Base-by-base conservation (phyloP, 2,888 invertebrate species). In the Plemyria rubiginata region DNA sequence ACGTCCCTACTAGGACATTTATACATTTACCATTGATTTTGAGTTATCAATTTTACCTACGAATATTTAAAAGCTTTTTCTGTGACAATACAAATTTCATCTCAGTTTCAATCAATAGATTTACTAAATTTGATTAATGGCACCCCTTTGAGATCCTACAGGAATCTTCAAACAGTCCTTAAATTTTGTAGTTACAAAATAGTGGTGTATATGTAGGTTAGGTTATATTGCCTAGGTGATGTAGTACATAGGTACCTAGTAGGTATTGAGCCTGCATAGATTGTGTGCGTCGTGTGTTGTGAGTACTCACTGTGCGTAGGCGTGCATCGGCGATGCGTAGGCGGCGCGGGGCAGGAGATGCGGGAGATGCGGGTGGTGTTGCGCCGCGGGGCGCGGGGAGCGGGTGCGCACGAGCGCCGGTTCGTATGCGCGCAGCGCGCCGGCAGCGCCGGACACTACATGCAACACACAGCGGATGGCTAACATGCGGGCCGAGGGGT, bases 251-350 rank as follows among this genome's bases (percentile, higher is more conserved):
- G n/a, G n/a, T n/a, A n/a, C n/a, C n/a, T n/a, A n/a, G n/a, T n/a
- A n/a, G n/a, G n/a, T n/a, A n/a, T n/a, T n/a, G n/a, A n/a, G n/a
- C n/a, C 66, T 69, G 70, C 67, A 69, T 71, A 70, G 67, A 67
- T 69, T 66, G 59, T 60, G 55, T 65, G 71, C 22, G n/a, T n/a
- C n/a, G n/a, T 43, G 43, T 45, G 45, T 63, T 43, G 74, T 63
- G 70, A 85, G 87, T 95, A 97, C 97, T 96, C 95, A 97, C 97
- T 96, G 97, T 90, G 98, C 96, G 93, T 97, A 98, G 85, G 97
- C 97, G 94, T 97, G 97, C 91, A 96, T 94, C 86, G 96, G 96
- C 86, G 95, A 94, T 80, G 96, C 95, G 83, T 94, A 95, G 84
- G 96, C 95, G 75, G 95, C 94, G 96, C 96, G 82, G 79, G 84